These are phyloP conservation scores for Mayetiola destructor DNA, from an alignment of 2,888 invertebrate species.

Conservation along the genomic window DNA sequence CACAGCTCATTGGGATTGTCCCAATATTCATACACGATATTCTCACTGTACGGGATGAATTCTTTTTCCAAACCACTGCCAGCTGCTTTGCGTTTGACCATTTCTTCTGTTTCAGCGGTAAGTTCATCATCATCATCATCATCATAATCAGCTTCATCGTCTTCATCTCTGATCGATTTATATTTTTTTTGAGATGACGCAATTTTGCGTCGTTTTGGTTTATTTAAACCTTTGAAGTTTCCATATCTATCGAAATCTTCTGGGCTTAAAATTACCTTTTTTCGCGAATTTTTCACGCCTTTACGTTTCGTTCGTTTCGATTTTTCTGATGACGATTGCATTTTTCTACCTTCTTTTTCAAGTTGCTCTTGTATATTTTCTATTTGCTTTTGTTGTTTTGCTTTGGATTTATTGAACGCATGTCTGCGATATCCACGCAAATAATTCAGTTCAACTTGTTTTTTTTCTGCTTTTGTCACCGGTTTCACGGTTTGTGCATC, in stretches of 20 bases:
- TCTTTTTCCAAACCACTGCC: background rate
- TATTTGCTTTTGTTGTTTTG: background rate
- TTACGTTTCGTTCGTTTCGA: background rate
- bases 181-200: background rate
- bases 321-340: background rate
- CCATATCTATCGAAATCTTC: background rate
- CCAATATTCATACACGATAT: slow-evolving; percentile 21
- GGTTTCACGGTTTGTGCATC: no score
- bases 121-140: background rate
- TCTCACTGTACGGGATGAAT: slow-evolving; percentile 12
- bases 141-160: background rate
- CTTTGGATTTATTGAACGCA: background rate
- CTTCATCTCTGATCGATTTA: background rate
- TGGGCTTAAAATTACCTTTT: background rate
- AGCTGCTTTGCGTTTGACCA: background rate
- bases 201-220: background rate
- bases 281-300: background rate
- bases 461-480: no score
- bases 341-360: background rate
- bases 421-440: no score
- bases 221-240: background rate
- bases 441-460: no score
- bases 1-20: slow-evolving; percentile 26
- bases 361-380: background rate
- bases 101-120: background rate